phyloP scores from a whole-genome alignment of 2,797 vertebrate genomes.

The Ispidina picta region DNA sequence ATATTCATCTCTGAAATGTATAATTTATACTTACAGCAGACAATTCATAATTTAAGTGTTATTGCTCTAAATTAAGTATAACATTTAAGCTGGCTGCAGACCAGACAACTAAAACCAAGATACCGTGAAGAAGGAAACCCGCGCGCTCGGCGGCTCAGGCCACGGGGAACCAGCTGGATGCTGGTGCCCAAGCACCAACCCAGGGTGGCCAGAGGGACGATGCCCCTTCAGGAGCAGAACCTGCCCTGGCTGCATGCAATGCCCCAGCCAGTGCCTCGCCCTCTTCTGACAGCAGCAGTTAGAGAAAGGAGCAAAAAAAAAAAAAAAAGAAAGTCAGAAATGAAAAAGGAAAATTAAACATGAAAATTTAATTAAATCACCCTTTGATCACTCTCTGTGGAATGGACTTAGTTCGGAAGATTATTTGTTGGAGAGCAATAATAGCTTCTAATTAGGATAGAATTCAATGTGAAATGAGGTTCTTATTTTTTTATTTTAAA shows the following conservation, averaged over 20 bases:
- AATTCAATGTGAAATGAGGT: constrained; percentile 12
- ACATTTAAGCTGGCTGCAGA: constrained; percentile 45
- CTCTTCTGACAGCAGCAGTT: neutral
- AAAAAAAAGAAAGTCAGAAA: neutral
- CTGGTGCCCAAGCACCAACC: fast-evolving
- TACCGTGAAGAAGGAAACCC: neutral
- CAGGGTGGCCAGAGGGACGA: fast-evolving
- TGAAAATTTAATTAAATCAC: constrained; percentile 79
- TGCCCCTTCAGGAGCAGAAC: neutral
- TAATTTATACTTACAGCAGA: constrained; percentile 67
- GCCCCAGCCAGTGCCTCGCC: neutral
- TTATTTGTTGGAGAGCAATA: constrained; percentile 71
- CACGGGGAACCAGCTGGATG: fast-evolving
- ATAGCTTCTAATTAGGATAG: constrained; percentile 56
- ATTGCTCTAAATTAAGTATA: constrained; percentile 71
- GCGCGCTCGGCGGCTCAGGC: fast-evolving
- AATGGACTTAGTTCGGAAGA: constrained; percentile 28
- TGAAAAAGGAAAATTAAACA: constrained; percentile 75
- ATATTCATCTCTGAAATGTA: constrained; percentile 61
- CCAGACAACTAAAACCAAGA: constrained; percentile 46
- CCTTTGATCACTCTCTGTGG: constrained; percentile 68
- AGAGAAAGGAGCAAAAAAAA: constrained; percentile 7
- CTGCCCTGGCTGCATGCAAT: fast-evolving
- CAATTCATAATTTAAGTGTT: constrained; percentile 74
- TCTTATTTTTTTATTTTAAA: neutral